Evolutionary conservation across 2,797 vertebrate species (phyloP).

Genomic region (Amphiprion clarkii): DNA sequence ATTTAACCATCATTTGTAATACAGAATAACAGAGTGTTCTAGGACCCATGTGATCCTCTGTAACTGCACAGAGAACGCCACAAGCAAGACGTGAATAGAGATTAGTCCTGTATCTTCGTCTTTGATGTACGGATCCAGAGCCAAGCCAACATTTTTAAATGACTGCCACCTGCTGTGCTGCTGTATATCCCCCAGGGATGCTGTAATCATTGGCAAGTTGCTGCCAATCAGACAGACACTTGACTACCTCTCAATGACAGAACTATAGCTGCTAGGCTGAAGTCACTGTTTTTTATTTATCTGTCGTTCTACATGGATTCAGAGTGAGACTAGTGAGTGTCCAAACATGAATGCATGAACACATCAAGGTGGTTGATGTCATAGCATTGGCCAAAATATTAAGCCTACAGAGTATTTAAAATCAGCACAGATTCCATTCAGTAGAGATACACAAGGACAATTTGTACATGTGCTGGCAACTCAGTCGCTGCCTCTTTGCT

Average conservation of each 20-base stretch:
- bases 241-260: slow-evolving; percentile 66
- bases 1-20: slow-evolving; percentile 44
- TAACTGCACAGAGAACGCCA: slow-evolving; percentile 63
- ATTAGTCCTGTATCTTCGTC: slow-evolving; percentile 65
- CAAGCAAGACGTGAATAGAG: slow-evolving; percentile 72
- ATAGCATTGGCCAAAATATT: not conserved
- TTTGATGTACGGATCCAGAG: slow-evolving; percentile 75
- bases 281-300: slow-evolving; percentile 43
- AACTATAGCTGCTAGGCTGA: slow-evolving; percentile 38
- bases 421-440: slow-evolving; percentile 13
- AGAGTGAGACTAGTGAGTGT: slow-evolving; percentile 42
- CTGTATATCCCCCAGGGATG: slow-evolving; percentile 68
- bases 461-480: slow-evolving; percentile 20
- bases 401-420: slow-evolving; percentile 13
- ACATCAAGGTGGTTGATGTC: slow-evolving; percentile 28
- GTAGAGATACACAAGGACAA: slow-evolving; percentile 27
- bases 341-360: slow-evolving; percentile 42
- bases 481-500: slow-evolving; percentile 39
- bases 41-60: slow-evolving; percentile 52
- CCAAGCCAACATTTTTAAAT: slow-evolving; percentile 73
- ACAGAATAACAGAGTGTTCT: slow-evolving; percentile 48
- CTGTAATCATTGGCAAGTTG: slow-evolving; percentile 74
- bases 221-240: slow-evolving; percentile 70
- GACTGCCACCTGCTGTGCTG: slow-evolving; percentile 78
- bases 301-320: slow-evolving; percentile 38